Conservation (phyloP, 2,113 vertebrate species). For the Prionailurus viverrinus region DNA sequence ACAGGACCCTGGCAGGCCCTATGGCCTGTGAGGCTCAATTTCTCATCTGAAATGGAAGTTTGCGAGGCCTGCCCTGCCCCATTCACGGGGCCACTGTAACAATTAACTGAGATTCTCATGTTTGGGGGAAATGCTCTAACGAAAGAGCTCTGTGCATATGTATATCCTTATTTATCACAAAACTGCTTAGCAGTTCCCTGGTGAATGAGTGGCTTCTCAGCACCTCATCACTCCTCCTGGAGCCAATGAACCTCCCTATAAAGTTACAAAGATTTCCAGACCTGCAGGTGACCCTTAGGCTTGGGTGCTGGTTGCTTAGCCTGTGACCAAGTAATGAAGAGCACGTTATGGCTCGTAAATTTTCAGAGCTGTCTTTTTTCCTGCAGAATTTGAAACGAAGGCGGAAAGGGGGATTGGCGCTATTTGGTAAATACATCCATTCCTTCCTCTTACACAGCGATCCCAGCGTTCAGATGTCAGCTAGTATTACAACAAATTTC, state of each 20-base stretch:
- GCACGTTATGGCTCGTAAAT: slow-evolving; percentile 47
- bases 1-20: neutral
- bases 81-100: neutral
- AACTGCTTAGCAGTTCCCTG: neutral
- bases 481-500: slow-evolving; percentile 9
- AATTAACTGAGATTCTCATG: neutral
- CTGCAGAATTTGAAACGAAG: slow-evolving; percentile 47
- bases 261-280: slow-evolving; percentile 56
- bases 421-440: slow-evolving; percentile 10
- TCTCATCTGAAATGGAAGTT: neutral
- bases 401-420: neutral
- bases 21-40: neutral
- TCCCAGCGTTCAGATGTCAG: neutral
- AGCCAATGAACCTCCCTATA: slow-evolving; percentile 34
- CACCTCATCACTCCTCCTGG: slow-evolving; percentile 50
- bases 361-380: slow-evolving; percentile 65
- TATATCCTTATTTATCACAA: slow-evolving; percentile 31
- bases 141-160: neutral
- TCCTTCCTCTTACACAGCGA: neutral
- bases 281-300: slow-evolving; percentile 24
- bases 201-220: neutral
- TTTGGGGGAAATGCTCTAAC: neutral
- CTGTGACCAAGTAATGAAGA: slow-evolving; percentile 54
- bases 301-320: neutral
- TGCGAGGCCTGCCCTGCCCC: neutral